phyloP scores from a whole-genome alignment of 2,113 vertebrate genomes.

The Rhipidura dahli region DNA sequence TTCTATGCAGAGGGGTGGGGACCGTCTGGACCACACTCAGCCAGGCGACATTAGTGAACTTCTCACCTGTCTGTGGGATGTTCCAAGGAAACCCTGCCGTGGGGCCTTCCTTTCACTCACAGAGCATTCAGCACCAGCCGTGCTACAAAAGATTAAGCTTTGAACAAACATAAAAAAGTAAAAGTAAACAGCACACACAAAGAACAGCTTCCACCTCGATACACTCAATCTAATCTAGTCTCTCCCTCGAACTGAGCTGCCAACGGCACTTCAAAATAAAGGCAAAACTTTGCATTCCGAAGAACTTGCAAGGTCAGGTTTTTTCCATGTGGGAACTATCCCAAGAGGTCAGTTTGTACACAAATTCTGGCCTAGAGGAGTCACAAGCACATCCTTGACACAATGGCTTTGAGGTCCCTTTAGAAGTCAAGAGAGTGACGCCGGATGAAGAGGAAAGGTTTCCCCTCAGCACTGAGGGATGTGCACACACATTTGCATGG shows the following conservation, averaged over 20 bases:
- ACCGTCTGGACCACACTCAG: neutral
- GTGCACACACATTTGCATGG: rapidly evolving
- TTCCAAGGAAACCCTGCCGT: neutral
- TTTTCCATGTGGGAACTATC: neutral
- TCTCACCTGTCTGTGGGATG: neutral
- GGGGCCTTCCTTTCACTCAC: neutral
- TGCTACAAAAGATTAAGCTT: neutral
- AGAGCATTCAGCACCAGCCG: neutral
- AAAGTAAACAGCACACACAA: constrained; percentile 25
- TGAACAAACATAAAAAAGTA: neutral
- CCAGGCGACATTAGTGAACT: neutral
- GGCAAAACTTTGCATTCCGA: neutral
- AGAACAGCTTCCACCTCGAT: neutral
- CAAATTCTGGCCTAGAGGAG: neutral
- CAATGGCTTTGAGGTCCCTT: neutral
- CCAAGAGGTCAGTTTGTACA: neutral
- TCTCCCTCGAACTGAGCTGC: neutral
- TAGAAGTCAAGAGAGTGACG: neutral
- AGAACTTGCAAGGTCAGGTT: neutral
- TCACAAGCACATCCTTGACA: neutral
- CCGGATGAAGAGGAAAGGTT: neutral
- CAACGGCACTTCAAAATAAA: neutral
- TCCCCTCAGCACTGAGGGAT: rapidly evolving
- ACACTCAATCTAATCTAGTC: constrained; percentile 9
- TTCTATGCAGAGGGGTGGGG: neutral